These are phyloP conservation scores for Periparus ater DNA, from an alignment of 2,797 vertebrate species.

Conservation along the genomic window DNA sequence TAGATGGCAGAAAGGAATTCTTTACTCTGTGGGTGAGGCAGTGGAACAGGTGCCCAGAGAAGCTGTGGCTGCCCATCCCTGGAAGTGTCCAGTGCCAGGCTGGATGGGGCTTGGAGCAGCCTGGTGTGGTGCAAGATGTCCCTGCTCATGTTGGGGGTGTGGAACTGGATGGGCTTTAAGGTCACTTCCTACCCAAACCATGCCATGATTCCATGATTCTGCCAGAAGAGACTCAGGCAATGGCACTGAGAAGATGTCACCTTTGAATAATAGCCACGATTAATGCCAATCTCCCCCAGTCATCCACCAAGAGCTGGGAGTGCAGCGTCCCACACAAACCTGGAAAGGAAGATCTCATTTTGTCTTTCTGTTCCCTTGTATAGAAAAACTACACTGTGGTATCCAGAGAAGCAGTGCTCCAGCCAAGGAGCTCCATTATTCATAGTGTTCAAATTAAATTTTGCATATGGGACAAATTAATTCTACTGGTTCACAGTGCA, in stretches of 20 bases:
- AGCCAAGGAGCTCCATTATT: not conserved
- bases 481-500: not conserved
- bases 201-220: not conserved
- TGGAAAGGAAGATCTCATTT: not conserved
- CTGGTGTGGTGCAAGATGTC: not conserved
- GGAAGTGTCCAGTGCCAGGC: not conserved
- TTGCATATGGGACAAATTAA: not conserved
- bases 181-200: not conserved
- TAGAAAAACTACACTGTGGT: not conserved
- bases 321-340: not conserved
- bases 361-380: not conserved
- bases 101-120: fast-evolving
- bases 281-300: not conserved
- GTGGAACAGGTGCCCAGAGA: not conserved
- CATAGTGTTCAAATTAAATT: not conserved
- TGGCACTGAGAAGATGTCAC: not conserved
- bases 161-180: not conserved
- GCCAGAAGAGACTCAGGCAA: not conserved
- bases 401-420: not conserved
- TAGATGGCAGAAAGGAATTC: not conserved
- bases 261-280: not conserved
- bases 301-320: not conserved
- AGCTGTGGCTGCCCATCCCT: not conserved
- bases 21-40: not conserved
- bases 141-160: no score